Evolutionary conservation across 2,797 vertebrate species (phyloP).

Genomic region (Enteromius fasciolatus): DNA sequence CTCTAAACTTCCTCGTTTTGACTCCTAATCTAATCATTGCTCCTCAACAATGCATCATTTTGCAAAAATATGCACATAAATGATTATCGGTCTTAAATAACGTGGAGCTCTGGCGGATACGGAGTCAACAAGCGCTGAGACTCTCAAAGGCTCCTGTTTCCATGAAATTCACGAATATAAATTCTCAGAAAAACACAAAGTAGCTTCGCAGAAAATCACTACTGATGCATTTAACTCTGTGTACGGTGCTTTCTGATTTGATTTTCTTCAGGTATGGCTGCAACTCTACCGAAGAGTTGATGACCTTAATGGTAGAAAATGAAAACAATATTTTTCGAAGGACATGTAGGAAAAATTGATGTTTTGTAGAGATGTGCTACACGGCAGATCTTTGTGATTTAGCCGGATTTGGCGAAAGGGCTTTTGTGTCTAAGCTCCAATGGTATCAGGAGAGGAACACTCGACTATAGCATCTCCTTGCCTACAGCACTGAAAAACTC

Average conservation of each 20-base stretch:
- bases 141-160: background rate
- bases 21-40: conserved; percentile 38
- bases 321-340: conserved; percentile 13
- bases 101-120: background rate
- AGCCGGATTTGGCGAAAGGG: background rate
- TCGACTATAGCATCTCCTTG: conserved; percentile 38
- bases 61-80: conserved; percentile 42
- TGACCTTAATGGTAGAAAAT: conserved; percentile 16
- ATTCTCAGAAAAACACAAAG: background rate
- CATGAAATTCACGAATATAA: background rate
- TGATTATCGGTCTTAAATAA: conserved; percentile 33
- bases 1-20: conserved; percentile 20
- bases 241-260: background rate
- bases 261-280: conserved; percentile 9
- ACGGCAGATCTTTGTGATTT: conserved; percentile 2
- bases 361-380: background rate
- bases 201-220: conserved; percentile 2
- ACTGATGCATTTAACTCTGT: background rate
- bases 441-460: conserved; percentile 50
- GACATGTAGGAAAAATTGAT: conserved; percentile 2
- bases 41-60: conserved; percentile 39
- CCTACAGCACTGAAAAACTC: background rate
- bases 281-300: background rate
- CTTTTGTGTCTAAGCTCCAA: conserved; percentile 1
- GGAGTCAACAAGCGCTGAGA: background rate